Base-by-base conservation (phyloP, 2,888 invertebrate species). In the Synanthedon vespiformis region DNA sequence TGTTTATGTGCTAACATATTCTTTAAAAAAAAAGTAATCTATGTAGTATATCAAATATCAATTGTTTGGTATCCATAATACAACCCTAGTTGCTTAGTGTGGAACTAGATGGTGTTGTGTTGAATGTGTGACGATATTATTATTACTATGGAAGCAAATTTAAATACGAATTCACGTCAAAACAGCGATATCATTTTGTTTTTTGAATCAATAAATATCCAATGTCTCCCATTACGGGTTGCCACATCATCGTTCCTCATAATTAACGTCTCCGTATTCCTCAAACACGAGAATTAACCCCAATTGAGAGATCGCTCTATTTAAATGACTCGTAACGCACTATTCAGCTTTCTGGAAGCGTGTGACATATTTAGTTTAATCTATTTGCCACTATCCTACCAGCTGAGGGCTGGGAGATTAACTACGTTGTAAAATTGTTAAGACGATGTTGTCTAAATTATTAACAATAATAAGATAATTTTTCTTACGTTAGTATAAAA, bases 261-360 rank as follows among this genome's bases (percentile, higher is more conserved):
- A 84, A 85, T 87, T 87, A 86, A 78, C 77, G 73, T 75, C 73
- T 68, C 72, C 71, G 79, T 86, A 86, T 87, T 87, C 82, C 87
- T 86, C 85, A 87, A 86, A 87, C 79, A 78, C 74, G 77, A 65
- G 86, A 87, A 86, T 87, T 87, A 86, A 87, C 87, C 87, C 79
- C 85, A 87, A 87, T 87, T 87, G 87, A 84, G 77, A 77, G 81
- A 80, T 77, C 81, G 84, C 78, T 84, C 83, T 87, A 86, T 86
- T 86, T 85, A 87, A 86, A 86, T 86, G 78, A 84, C 80, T 78
- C 70, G 70, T 72, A 78, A 75, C 78, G 72, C 68, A 74, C 77
- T 81, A 82, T 81, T 80, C 85, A 80, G 74, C 80, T 87, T 87
- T 87, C 80, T 86, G 86, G 86, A 85, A 86, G 77, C 73, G 72